Conservation (phyloP, 2,797 vertebrate species). For the Falco berigora region DNA sequence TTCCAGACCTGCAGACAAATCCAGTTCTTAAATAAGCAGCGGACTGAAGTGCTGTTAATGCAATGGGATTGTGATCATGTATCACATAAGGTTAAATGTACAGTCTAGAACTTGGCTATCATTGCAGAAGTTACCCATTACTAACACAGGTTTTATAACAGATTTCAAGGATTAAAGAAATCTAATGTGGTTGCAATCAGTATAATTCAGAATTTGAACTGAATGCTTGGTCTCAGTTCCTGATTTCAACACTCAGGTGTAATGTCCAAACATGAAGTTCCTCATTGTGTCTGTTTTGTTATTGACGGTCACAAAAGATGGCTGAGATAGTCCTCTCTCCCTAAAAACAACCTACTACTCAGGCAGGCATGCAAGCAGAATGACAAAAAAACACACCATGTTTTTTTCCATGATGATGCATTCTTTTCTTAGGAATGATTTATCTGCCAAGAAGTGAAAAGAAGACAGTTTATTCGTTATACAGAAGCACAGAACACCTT, state of each 20-base stretch:
- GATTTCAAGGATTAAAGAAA: background rate
- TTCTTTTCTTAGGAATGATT: background rate
- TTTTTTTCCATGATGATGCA: background rate
- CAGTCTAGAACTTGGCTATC: background rate
- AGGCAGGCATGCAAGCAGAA: background rate
- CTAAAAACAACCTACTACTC: background rate
- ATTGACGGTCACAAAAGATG: background rate
- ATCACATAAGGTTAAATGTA: background rate
- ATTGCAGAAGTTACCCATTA: background rate
- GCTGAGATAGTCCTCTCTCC: background rate
- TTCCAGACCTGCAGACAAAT: background rate
- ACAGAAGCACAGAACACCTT: background rate
- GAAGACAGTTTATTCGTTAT: background rate
- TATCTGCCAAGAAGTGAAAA: background rate
- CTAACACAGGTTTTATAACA: background rate
- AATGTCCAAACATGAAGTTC: background rate
- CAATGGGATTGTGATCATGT: background rate
- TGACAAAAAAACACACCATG: background rate
- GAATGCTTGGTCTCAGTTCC: background rate
- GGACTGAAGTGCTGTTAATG: background rate
- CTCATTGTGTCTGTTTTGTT: background rate
- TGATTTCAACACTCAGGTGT: background rate
- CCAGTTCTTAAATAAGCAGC: background rate
- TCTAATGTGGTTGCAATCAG: background rate
- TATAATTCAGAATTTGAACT: background rate